A percentile compares a stretch with the other conserved stretches of the same genome.
These are phyloP conservation scores for Drosophila lini DNA, from an alignment of 1,140 invertebrate species.

Conservation along the genomic window DNA sequence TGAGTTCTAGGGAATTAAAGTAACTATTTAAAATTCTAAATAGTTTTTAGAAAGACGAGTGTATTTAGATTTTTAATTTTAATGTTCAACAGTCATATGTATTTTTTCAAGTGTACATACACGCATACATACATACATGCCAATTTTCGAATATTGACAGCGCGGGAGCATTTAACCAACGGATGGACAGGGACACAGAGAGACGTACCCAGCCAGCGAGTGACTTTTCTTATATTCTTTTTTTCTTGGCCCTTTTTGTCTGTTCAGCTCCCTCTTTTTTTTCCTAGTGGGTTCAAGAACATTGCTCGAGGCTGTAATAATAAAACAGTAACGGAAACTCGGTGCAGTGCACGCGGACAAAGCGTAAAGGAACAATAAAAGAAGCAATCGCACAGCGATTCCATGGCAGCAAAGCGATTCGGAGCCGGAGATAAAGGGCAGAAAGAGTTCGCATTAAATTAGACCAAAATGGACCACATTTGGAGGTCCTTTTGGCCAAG, in stretches of 20 bases:
- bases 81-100: background rate
- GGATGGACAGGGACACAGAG: conserved; percentile 33
- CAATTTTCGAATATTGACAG: conserved; percentile 73
- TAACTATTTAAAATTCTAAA: background rate
- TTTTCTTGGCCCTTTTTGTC: conserved; percentile 15
- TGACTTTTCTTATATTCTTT: conserved; percentile 60
- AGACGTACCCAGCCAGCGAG: conserved; percentile 29
- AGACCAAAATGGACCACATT: conserved; percentile 56
- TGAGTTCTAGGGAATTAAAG: background rate
- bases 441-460: conserved; percentile 74
- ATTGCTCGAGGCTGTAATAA: conserved; percentile 71
- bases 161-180: conserved; percentile 69
- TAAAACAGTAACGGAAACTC: conserved; percentile 73
- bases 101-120: conserved; percentile 18
- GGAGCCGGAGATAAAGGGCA: conserved; percentile 34
- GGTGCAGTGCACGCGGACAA: conserved; percentile 64
- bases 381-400: conserved; percentile 67
- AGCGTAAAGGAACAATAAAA: conserved; percentile 43
- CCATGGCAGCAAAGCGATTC: conserved; percentile 52
- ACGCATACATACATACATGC: conserved; percentile 19
- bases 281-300: conserved; percentile 17
- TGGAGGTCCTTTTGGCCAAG: conserved; percentile 28
- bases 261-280: conserved; percentile 14
- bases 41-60: background rate
- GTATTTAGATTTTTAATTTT: background rate